phyloP scores from a whole-genome alignment of 2,888 invertebrate genomes.

The Mimumesa dahlbomi region DNA sequence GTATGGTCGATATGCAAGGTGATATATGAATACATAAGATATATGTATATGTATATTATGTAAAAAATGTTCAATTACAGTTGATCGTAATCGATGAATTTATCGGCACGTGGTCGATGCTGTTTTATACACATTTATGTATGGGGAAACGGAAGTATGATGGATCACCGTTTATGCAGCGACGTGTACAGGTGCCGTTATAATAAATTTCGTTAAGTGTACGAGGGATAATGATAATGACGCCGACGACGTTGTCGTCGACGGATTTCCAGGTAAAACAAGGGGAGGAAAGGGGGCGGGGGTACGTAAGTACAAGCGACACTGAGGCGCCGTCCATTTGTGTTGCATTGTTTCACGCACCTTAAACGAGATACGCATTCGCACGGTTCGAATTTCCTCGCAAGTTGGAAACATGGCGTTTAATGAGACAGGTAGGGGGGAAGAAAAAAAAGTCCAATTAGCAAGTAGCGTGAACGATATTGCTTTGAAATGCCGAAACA shows the following conservation, averaged over 20 bases:
- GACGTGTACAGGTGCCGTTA: not conserved
- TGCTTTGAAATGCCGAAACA: not conserved
- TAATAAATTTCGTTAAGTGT: conserved; percentile 3
- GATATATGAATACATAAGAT: too few relatives aligned
- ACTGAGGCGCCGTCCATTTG: conserved; percentile 68
- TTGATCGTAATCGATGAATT: too few relatives aligned
- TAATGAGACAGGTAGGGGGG: conserved; percentile 15
- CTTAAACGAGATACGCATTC: conserved; percentile 53
- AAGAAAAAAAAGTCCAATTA: too few relatives aligned
- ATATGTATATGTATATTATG: too few relatives aligned
- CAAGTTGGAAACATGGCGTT: conserved; percentile 31
- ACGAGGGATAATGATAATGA: not conserved
- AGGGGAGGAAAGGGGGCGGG: conserved; percentile 15
- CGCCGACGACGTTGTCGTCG: not conserved
- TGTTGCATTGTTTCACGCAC: conserved; percentile 75
- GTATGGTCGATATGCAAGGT: too few relatives aligned
- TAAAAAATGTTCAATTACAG: too few relatives aligned
- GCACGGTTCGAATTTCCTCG: conserved; percentile 16
- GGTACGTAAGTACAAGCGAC: conserved; percentile 61
- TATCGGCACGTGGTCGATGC: too few relatives aligned
- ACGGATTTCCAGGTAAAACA: conserved; percentile 22
- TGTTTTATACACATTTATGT: too few relatives aligned
- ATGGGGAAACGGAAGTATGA: not conserved
- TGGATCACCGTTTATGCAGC: not conserved
- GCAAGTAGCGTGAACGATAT: not conserved